Evolutionary conservation across 2,888 invertebrate genomes (phyloP), one percentile per base, ranked within the genome.

Genomic region (Oxycera nigricornis): DNA sequence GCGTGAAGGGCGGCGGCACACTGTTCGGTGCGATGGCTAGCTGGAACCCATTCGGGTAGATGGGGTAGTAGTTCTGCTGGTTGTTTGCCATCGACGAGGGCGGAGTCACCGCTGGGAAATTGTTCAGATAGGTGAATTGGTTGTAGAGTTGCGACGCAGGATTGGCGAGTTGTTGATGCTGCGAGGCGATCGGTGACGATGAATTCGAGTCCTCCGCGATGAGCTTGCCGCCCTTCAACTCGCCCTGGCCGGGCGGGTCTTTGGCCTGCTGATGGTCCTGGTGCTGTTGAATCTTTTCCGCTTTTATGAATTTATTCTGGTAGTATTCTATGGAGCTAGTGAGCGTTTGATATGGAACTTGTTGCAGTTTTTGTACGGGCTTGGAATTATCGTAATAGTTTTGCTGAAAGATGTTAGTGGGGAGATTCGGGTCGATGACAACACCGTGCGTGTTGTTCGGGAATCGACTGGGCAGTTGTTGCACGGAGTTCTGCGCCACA

Each of bases 11-110:
- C 26, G 84, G 85, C 76, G 84, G 84, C 73, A 83, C 84, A 1
- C 65, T 50, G 70, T 84, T 84, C 22, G 84, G 84, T 14, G 83
- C 82, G 73, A 84, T 83, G 24, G 83, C 81, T 68, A 85, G 73
- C 76, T 85, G 84, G 80, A 85, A 85, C 77, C 84, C 85, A 79
- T 85, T 85, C 74, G 84, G 84, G 79, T 85, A 85, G 84, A 85
- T 84, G 17, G 85, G 84, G 80, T 84, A 84, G 75, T 85, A 85
- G 61, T 81, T 79, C 22, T 82, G 80, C 41, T 80, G 77, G 17
- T 80, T 78, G 17, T 35, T 79, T 73, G 65, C 79, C 78, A 76
- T 70, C 67, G 81, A 79, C 24, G 80, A 77, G 14, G 80, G 77
- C 26, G 80, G 62, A 31, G 80, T 77, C 20, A 80, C 79, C 74